Percentiles rank a stretch among this genome's conserved stretches.
phyloP scores from a whole-genome alignment of 37 sponge, comb jelly and placozoan species.

The Aphrocallistes beatrix region DNA sequence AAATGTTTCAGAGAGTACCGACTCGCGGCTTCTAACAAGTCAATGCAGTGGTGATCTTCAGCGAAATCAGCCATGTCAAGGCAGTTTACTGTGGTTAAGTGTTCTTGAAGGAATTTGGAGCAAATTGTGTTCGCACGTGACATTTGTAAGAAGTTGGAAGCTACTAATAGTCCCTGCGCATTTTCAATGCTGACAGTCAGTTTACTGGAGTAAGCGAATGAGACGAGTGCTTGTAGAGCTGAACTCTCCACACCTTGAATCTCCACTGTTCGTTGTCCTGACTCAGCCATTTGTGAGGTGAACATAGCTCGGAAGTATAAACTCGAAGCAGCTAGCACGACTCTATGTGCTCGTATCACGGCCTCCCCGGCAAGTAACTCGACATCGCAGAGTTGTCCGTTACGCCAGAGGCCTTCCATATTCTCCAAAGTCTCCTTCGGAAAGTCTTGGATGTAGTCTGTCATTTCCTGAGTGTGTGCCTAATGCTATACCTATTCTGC shows the following conservation, averaged over 20 bases:
- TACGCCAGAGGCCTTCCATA: slow-evolving; percentile 63
- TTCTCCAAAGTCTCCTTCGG: slow-evolving; percentile 58
- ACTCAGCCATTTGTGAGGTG: slow-evolving; percentile 72
- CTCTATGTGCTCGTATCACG: slow-evolving; percentile 56
- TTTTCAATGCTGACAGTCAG: slow-evolving; percentile 64
- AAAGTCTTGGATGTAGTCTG: slow-evolving; percentile 24
- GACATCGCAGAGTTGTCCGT: slow-evolving; percentile 69
- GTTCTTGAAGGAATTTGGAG: slow-evolving; percentile 56
- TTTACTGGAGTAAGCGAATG: slow-evolving; percentile 63
- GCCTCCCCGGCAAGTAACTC: slow-evolving; percentile 50
- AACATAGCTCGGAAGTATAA: slow-evolving; percentile 82
- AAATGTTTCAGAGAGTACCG: slow-evolving; percentile 39
- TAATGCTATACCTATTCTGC: no score
- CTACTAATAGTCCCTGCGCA: slow-evolving; percentile 57
- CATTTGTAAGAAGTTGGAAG: slow-evolving; percentile 73
- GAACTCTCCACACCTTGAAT: slow-evolving; percentile 65
- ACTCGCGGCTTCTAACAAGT: slow-evolving; percentile 46
- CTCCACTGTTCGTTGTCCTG: slow-evolving; percentile 53
- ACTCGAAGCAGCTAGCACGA: slow-evolving; percentile 66
- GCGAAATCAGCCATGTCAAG: slow-evolving; percentile 74
- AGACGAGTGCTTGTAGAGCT: slow-evolving; percentile 53
- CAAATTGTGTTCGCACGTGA: slow-evolving; percentile 50
- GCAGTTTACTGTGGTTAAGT: slow-evolving; percentile 52
- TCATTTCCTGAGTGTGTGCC: no score
- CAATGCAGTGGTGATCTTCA: slow-evolving; percentile 59